Base-by-base conservation (phyloP, 2,888 invertebrate species). In the Melanotus villosus region DNA sequence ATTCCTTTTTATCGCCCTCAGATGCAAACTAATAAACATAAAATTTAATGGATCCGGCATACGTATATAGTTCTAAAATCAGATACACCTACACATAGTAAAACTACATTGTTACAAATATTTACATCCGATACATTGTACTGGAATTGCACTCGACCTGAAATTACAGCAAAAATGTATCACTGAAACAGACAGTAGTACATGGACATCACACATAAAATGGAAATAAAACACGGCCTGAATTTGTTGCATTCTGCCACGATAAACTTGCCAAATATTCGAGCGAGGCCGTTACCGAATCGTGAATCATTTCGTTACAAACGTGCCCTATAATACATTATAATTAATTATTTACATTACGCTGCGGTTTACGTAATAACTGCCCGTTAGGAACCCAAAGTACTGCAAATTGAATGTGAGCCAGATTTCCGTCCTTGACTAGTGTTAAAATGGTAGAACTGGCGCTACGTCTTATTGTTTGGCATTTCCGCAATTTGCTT, bases 11-110 rank as follows among this genome's bases (percentile, higher is more conserved):
- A 65, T 36, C 23, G 36, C 57, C 14, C 57, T 57, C 23, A 43
- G 65, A 65, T 65, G 65, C 30, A 21, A 21, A 14, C 36, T 57
- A 45, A 66, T 66, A 66, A 50, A 58, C 65, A 38, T 57, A 58
- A 66, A 66, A 52, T 66, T 66, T 66, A 60, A 66, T 66, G 50
- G 38, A 52, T 52, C 38, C 23, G 21, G 19, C 66, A 58, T 59
- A 59, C 59, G 52, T 38, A 66, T 60, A 57, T 34, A 50, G 52
- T 59, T 66, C 52, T 50, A 59, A 66, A 66, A 59, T 66, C 59
- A 45, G 47, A 60, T 66, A 38, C 38, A 66, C 59, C 65, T 57
- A 57, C 57, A 45, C 50, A 47, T 26, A 45, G 34, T 60, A 34
- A 32, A 36, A 63, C 50, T 52, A 50, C 38, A 52, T 36, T 52